A percentile compares a stretch with the other conserved stretches of the same genome.
Conservation (phyloP, 2,113 vertebrate genomes). For the Pangasianodon gigas region DNA sequence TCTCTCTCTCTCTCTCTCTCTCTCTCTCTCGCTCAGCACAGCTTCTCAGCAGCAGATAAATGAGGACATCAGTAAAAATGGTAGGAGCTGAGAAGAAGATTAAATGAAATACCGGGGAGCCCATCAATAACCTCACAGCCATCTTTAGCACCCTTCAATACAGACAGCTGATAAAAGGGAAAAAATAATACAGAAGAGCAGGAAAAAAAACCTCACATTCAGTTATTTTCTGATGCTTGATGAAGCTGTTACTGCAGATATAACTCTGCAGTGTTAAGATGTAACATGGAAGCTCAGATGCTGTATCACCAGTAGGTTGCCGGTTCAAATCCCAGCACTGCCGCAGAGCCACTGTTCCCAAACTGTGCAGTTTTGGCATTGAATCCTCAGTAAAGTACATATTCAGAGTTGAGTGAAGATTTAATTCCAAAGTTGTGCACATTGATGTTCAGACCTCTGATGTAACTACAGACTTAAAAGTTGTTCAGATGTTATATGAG, state of each 20-base stretch:
- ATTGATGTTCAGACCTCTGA: no score
- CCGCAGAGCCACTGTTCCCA: neutral
- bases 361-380: neutral
- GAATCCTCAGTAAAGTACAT: neutral
- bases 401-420: neutral
- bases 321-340: neutral
- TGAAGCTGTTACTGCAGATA: neutral
- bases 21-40: conserved; percentile 19
- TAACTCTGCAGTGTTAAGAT: neutral
- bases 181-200: neutral
- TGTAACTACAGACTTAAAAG: no score
- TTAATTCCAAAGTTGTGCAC: neutral
- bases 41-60: conserved; percentile 46
- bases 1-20: conserved; percentile 4
- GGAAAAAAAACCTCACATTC: neutral
- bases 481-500: no score
- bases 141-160: conserved; percentile 18
- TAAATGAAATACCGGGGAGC: conserved; percentile 25
- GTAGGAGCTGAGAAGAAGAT: conserved; percentile 29
- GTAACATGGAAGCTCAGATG: neutral
- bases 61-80: conserved; percentile 41
- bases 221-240: neutral
- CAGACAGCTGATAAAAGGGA: conserved; percentile 8
- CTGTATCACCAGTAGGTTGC: neutral
- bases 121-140: conserved; percentile 11